Evolutionary conservation across 2,113 vertebrate genomes (phyloP).

Genomic region (Herpailurus yagouaroundi): DNA sequence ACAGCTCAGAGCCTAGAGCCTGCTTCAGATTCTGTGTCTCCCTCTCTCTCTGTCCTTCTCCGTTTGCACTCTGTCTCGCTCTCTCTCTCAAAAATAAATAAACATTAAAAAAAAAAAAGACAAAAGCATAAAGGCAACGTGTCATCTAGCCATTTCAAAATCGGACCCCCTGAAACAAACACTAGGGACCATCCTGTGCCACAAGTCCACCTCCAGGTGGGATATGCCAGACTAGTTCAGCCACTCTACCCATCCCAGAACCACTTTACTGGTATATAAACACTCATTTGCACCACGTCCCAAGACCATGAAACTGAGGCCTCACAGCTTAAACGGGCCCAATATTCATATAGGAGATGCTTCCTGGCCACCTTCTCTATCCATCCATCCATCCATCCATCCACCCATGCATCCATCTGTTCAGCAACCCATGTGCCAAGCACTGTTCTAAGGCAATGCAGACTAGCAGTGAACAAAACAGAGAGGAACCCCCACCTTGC

Average conservation of each 20-base stretch:
- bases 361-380: neutral
- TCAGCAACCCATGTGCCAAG: neutral
- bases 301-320: no score
- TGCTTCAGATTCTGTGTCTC: no score
- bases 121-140: neutral
- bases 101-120: neutral
- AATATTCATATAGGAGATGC: fast-evolving
- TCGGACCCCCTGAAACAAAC: neutral
- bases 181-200: neutral
- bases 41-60: no score
- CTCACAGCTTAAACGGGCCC: neutral
- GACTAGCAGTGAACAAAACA: neutral
- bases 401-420: fast-evolving
- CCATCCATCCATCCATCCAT: fast-evolving
- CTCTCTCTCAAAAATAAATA: no score
- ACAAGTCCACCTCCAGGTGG: neutral
- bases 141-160: neutral
- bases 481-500: neutral
- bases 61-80: no score
- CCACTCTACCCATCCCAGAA: neutral
- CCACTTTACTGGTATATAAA: neutral
- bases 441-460: neutral
- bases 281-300: fast-evolving
- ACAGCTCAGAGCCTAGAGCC: no score
- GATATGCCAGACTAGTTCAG: neutral